Conservation (phyloP, 2,113 vertebrate species). For the Pongo abelii region DNA sequence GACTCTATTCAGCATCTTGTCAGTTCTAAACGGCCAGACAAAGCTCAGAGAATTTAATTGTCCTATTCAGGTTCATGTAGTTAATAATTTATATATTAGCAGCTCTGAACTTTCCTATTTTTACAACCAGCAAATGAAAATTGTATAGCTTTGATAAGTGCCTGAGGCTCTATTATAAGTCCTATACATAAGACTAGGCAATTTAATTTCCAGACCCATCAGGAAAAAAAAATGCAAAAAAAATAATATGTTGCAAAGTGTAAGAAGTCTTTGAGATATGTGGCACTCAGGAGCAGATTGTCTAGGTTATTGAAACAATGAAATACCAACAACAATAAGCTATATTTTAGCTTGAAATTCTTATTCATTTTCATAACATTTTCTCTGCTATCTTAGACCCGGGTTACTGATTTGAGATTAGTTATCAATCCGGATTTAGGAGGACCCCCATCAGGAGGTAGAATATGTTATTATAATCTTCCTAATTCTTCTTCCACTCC, state of each 20-base stretch:
- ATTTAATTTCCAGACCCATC: background rate
- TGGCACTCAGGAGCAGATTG: background rate
- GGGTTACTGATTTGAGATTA: background rate
- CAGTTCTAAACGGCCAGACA: background rate
- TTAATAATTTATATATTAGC: background rate
- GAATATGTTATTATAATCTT: background rate
- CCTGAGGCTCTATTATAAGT: background rate
- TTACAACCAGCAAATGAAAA: background rate
- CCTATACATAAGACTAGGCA: background rate
- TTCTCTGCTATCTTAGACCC: background rate
- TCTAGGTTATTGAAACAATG: background rate
- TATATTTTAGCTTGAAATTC: background rate
- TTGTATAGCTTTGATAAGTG: background rate
- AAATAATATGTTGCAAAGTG: background rate
- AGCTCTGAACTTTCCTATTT: background rate
- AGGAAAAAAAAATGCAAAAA: background rate
- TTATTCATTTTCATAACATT: background rate
- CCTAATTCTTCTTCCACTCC: background rate
- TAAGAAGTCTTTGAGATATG: background rate
- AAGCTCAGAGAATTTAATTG: background rate
- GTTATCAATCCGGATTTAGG: background rate
- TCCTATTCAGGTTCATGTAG: background rate
- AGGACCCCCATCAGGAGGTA: background rate
- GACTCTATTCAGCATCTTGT: background rate
- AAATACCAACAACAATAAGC: background rate